Conservation (phyloP, 1,140 invertebrate genomes). For the Ceratina japonica region DNA sequence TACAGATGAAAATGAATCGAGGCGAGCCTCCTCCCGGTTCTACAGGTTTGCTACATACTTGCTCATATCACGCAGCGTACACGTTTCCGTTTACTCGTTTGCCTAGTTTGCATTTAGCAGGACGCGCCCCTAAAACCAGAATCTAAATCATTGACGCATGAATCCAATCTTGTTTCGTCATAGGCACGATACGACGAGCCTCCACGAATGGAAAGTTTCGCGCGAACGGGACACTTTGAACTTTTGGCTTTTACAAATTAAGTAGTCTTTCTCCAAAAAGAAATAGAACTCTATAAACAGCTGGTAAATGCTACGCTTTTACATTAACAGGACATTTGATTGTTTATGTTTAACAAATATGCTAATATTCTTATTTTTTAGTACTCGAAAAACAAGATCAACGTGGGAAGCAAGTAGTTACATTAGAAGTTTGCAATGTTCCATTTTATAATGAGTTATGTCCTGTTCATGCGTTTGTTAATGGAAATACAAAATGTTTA, state of each 20-base stretch:
- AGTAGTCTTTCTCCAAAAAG: no score
- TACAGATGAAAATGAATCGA: slow-evolving; percentile 16
- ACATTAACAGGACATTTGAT: not conserved
- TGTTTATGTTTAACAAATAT: not conserved
- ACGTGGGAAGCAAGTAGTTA: no score
- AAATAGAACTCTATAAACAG: no score
- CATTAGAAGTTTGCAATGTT: not conserved
- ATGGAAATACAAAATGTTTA: slow-evolving; percentile 15
- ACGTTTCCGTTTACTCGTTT: slow-evolving; percentile 9
- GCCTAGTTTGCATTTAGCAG: not conserved
- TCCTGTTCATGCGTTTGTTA: not conserved
- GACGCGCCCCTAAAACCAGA: slow-evolving; percentile 8
- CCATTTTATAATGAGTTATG: not conserved
- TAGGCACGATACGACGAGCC: not conserved
- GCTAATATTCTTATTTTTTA: not conserved
- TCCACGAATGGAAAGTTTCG: slow-evolving; percentile 26
- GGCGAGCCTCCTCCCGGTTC: slow-evolving; percentile 61
- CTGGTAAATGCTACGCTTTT: no score
- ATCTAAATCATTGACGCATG: not conserved
- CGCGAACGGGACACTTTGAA: not conserved
- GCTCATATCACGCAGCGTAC: slow-evolving; percentile 30
- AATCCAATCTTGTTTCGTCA: slow-evolving; percentile 9
- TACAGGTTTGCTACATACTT: slow-evolving; percentile 64
- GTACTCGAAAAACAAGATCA: not conserved
- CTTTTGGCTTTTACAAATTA: no score